phyloP scores from a whole-genome alignment of 2,888 invertebrate genomes.

The Frankliniella intonsa region DNA sequence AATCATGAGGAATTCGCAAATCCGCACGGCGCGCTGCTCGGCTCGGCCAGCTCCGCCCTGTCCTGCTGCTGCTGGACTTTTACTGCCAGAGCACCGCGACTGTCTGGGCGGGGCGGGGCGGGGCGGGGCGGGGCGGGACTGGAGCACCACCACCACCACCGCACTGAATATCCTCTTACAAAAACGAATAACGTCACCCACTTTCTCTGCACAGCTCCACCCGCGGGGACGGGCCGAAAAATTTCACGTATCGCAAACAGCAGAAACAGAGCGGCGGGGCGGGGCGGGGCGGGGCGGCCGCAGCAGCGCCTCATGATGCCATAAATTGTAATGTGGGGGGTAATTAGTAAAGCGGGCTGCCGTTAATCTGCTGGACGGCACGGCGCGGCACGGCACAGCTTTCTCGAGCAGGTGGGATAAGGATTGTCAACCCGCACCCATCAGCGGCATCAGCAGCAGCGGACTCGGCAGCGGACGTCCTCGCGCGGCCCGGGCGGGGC shows the following conservation, averaged over 20 bases:
- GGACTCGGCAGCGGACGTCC: too few species aligned
- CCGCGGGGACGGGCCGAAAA: background rate
- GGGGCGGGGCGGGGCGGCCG: background rate
- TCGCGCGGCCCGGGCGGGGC: too few species aligned
- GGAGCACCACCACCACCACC: background rate
- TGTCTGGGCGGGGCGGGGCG: too few species aligned
- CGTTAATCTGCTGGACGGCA: too few species aligned
- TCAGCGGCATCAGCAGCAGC: too few species aligned
- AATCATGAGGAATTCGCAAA: conserved; percentile 19
- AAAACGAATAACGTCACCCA: conserved; percentile 5
- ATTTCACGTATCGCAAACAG: too few species aligned
- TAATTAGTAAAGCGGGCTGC: background rate
- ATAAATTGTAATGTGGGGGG: background rate
- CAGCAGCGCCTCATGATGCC: background rate
- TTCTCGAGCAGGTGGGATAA: too few species aligned
- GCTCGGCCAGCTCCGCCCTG: background rate
- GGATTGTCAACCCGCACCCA: too few species aligned
- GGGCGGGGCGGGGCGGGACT: too few species aligned
- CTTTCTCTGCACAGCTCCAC: background rate
- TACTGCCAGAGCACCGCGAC: background rate
- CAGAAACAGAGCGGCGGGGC: too few species aligned
- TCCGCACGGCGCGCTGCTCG: background rate
- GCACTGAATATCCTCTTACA: conserved; percentile 1
- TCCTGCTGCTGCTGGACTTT: background rate
- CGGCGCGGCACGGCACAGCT: too few species aligned